Evolutionary conservation across 2,888 invertebrate species (phyloP), one percentile per base, ranked within the genome.

Genomic region (Eutolmus rufibarbis): DNA sequence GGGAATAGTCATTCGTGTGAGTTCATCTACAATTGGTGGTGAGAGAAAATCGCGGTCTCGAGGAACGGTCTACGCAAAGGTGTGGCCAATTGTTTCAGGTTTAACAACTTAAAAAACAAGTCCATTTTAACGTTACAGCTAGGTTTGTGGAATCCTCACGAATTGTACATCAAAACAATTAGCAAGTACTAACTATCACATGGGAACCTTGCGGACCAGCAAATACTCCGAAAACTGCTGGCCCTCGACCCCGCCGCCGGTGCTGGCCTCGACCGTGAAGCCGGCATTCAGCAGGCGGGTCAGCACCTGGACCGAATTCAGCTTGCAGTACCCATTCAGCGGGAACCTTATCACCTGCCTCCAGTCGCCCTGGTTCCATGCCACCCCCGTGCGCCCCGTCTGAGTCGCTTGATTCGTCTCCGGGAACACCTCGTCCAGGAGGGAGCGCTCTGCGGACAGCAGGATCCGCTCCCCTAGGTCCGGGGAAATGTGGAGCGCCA

Each of bases 141-240:
- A 84, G 37, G n/a, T 84, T 31, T 84, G 19, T 31, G 37, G 37
- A 40, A 66, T 46, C 19, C 46, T 84, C 23, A 66, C 40, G 82
- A 84, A 66, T 66, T 37, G 5, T 84, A 84, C 66, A 82, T 74
- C 34, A 87, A 51, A 77, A 57, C 57, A 40, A 66, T 86, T 85
- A n/a, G 34, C n/a, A 57, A 86, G 66, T 46, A 85, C 82, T 88
- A 90, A 90, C 91, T 92, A 92, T 92, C 92, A 92, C 92, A 92
- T 92, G 90, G 92, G 92, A 90, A 92, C 91, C 89, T 92, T 93
- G 90, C 96, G 94, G 88, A 96, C 95, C 92, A 97, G 96, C 90
- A 97, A 94, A 93, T 97, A 97, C 93, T 97, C 97, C 90, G 97
- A 97, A 93, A 97, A 97, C 93, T 97, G 97, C 91, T 97, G 97